Evolutionary conservation across 35 echinoderm and acorn worm species (phyloP).

Genomic region (Patiria miniata): DNA sequence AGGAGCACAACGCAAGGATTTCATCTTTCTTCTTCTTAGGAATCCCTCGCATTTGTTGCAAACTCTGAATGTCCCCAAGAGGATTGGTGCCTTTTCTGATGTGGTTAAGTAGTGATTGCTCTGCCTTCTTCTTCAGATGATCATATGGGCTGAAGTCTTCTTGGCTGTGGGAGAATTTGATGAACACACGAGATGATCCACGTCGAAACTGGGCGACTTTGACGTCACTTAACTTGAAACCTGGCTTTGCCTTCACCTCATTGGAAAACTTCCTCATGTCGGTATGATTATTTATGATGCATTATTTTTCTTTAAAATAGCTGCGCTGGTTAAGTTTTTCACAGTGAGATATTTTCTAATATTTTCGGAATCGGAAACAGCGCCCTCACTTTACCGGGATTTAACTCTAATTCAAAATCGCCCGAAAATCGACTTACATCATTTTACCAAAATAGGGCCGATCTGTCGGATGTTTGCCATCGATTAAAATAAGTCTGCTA

Average conservation of each 20-base stretch:
- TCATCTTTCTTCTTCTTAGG: conserved; percentile 32
- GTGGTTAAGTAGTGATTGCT: background rate
- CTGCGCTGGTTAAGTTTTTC: too few relatives aligned
- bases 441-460: conserved; percentile 31
- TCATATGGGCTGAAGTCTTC: conserved; percentile 19
- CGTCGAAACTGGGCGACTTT: conserved; percentile 19
- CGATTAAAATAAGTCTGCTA: too few relatives aligned
- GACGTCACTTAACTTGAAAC: background rate
- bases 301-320: conserved; percentile 7
- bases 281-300: conserved; percentile 25
- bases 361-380: conserved; percentile 47
- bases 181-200: conserved; percentile 9
- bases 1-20: background rate
- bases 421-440: too few relatives aligned
- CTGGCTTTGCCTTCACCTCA: conserved; percentile 9
- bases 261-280: conserved; percentile 23
- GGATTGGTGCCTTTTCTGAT: conserved; percentile 18
- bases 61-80: background rate
- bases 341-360: too few relatives aligned
- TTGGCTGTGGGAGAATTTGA: conserved; percentile 23
- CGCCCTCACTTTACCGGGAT: too few relatives aligned
- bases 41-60: conserved; percentile 27
- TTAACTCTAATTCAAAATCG: too few relatives aligned
- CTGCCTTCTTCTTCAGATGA: background rate
- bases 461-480: too few relatives aligned